Conservation (phyloP, 2,797 vertebrate species). For the Catostomus latipinnis region DNA sequence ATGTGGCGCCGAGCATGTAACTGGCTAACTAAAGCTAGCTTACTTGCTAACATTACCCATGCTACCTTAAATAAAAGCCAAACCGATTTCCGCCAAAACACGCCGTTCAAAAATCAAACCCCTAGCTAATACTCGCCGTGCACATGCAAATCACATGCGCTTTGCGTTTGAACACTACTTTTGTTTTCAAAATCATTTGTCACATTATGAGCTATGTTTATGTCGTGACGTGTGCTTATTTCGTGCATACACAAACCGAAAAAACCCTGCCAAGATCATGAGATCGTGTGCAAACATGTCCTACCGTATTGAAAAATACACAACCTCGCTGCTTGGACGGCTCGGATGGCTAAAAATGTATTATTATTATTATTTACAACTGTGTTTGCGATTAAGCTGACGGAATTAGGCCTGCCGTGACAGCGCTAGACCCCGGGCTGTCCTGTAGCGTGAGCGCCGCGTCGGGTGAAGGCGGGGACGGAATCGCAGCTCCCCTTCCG, state of each 20-base stretch:
- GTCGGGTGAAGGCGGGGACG: slow-evolving; percentile 50
- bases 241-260: slow-evolving; percentile 7
- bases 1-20: slow-evolving; percentile 56
- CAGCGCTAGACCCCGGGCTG: slow-evolving; percentile 63
- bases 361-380: slow-evolving; percentile 4
- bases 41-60: slow-evolving; percentile 68
- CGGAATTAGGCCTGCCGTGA: slow-evolving; percentile 76
- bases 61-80: slow-evolving; percentile 88
- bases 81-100: slow-evolving; percentile 85
- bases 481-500: slow-evolving; percentile 59
- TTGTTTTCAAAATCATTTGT: slow-evolving; percentile 58
- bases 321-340: slow-evolving; percentile 32
- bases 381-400: slow-evolving; percentile 54
- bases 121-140: slow-evolving; percentile 71
- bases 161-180: neutral
- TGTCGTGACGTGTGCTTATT: slow-evolving; percentile 67
- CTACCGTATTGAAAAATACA: slow-evolving; percentile 57
- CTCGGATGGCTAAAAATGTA: neutral
- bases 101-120: slow-evolving; percentile 82
- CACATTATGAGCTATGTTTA: slow-evolving; percentile 42
- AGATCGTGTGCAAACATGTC: slow-evolving; percentile 13
- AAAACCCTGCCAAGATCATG: neutral
- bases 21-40: slow-evolving; percentile 9
- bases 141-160: slow-evolving; percentile 48
- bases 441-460: slow-evolving; percentile 55